Evolutionary conservation across 2,113 vertebrate species (phyloP).

Genomic region (Argyrosomus japonicus): DNA sequence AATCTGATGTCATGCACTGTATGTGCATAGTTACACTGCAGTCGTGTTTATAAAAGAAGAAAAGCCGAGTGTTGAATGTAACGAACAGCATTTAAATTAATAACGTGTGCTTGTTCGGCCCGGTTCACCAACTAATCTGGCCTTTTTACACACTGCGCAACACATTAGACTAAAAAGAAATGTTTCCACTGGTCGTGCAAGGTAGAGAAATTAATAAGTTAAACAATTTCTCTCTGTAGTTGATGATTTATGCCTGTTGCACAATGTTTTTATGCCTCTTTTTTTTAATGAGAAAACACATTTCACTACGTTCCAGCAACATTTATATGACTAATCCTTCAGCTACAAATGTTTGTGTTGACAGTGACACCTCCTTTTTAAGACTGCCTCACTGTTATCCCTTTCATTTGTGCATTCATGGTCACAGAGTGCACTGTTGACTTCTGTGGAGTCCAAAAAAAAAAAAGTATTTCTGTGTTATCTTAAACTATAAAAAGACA

Average conservation of each 20-base stretch:
- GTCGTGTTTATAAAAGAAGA: neutral
- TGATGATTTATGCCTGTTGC: neutral
- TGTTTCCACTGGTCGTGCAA: constrained; percentile 6
- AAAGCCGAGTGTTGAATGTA: neutral
- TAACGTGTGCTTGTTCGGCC: neutral
- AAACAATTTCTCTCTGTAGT: neutral
- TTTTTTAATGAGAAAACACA: neutral
- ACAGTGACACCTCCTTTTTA: constrained; percentile 13
- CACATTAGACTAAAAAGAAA: neutral
- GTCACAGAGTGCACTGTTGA: neutral
- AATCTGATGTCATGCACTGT: neutral
- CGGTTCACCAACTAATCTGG: neutral
- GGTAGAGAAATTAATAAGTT: neutral
- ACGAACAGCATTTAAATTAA: neutral
- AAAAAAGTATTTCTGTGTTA: neutral
- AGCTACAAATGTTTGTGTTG: constrained; percentile 1
- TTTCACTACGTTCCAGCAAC: constrained; percentile 3
- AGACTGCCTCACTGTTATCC: neutral
- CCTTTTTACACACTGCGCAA: neutral
- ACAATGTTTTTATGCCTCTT: neutral
- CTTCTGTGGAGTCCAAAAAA: constrained; percentile 27
- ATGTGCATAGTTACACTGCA: neutral
- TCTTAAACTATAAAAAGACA: constrained; percentile 19
- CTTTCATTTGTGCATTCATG: neutral
- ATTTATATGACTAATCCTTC: constrained; percentile 3